phyloP scores from a whole-genome alignment of 2,797 vertebrate genomes.

The Eulemur rubriventer region DNA sequence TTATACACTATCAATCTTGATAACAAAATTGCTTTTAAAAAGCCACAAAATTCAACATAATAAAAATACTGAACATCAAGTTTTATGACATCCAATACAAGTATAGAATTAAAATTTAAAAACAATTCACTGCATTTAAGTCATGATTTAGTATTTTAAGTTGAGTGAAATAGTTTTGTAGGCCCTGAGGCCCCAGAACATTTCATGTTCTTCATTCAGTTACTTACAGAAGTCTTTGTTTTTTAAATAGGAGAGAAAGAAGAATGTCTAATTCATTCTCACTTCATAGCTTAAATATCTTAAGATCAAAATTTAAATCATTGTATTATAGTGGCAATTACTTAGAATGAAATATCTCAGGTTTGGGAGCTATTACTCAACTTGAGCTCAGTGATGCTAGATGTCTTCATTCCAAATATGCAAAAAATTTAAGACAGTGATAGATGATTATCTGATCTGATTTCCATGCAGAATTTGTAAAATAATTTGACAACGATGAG shows the following conservation, averaged over 20 bases:
- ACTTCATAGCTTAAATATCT: neutral
- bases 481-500: conserved; percentile 78
- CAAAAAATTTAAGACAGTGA: conserved; percentile 64
- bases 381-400: conserved; percentile 14
- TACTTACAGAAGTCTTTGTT: conserved; percentile 1
- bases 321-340: conserved; percentile 28
- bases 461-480: conserved; percentile 72
- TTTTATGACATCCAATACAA: neutral
- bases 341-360: conserved; percentile 51
- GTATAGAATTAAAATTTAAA: neutral
- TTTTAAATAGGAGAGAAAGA: conserved; percentile 12
- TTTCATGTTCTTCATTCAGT: neutral
- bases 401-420: conserved; percentile 63
- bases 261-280: conserved; percentile 4
- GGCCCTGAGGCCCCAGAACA: neutral
- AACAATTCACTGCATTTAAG: neutral
- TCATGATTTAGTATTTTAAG: neutral
- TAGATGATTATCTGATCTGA: conserved; percentile 73
- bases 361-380: conserved; percentile 23
- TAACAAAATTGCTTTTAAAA: conserved; percentile 33
- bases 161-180: conserved; percentile 17
- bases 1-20: neutral
- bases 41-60: neutral
- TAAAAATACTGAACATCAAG: neutral
- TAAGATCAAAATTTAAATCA: conserved; percentile 44